Evolutionary conservation across 2,113 vertebrate species (phyloP).

Genomic region (Bubo bubo): DNA sequence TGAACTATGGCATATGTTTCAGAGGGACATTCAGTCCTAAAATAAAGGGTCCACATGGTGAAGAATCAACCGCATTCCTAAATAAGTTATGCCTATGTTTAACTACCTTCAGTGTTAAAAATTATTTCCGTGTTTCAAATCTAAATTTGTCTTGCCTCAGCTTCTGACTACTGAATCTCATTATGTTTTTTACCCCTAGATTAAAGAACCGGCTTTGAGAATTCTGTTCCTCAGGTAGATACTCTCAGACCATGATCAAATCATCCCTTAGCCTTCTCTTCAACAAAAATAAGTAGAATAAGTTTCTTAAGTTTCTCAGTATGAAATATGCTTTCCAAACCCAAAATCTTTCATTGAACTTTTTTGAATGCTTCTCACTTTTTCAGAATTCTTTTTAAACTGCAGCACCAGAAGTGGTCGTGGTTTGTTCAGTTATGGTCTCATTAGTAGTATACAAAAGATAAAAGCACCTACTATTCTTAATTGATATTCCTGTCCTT

Average conservation of each 20-base stretch:
- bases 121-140: neutral
- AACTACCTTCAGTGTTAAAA: conserved; percentile 23
- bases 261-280: neutral
- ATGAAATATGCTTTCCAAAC: neutral
- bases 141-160: conserved; percentile 8
- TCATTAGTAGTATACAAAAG: neutral
- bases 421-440: neutral
- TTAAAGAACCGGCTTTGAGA: neutral
- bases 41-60: neutral
- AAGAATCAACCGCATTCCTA: neutral
- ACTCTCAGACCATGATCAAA: neutral
- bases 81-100: neutral
- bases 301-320: neutral
- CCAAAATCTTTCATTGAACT: neutral
- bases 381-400: neutral
- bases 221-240: neutral
- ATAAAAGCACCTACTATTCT: neutral
- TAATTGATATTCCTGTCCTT: neutral
- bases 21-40: neutral
- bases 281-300: neutral
- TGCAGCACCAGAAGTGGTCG: neutral
- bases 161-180: conserved; percentile 14
- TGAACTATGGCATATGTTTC: neutral
- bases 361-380: neutral
- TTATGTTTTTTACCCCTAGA: neutral